Evolutionary conservation across 1,140 invertebrate species (phyloP).

Genomic region (Oscheius sp.): DNA sequence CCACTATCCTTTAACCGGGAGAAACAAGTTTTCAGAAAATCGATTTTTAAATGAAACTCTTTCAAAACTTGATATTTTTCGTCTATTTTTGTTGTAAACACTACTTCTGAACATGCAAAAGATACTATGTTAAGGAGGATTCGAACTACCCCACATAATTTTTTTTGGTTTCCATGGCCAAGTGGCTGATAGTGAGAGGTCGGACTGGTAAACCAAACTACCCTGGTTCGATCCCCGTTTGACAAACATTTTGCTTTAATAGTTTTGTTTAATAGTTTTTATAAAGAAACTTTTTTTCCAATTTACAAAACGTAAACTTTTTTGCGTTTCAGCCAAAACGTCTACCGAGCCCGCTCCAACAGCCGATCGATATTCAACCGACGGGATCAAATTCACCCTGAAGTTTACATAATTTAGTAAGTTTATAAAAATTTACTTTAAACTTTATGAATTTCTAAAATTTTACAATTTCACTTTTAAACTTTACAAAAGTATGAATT

Average conservation of each 20-base stretch:
- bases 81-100: too few relatives aligned
- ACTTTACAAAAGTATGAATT: too few relatives aligned
- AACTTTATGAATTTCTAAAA: background rate
- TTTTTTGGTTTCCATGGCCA: too few relatives aligned
- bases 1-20: background rate
- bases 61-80: too few relatives aligned
- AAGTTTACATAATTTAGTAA: slow-evolving; percentile 50
- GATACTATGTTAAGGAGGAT: too few relatives aligned
- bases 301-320: slow-evolving; percentile 10
- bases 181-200: too few relatives aligned
- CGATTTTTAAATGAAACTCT: background rate
- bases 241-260: background rate
- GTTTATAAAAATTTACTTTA: background rate
- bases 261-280: background rate
- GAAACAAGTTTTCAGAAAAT: slow-evolving; percentile 4
- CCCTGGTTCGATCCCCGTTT: background rate
- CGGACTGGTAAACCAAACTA: too few relatives aligned
- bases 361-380: slow-evolving; percentile 45
- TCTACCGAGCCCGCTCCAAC: slow-evolving; percentile 9
- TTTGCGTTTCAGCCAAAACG: slow-evolving; percentile 23
- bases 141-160: too few relatives aligned
- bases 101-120: background rate
- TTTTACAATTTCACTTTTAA: background rate
- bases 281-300: background rate
- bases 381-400: slow-evolving; percentile 48